Percentiles rank a stretch among this genome's conserved stretches.
phyloP scores from a whole-genome alignment of 2,888 invertebrate species.

The Tyria jacobaeae region DNA sequence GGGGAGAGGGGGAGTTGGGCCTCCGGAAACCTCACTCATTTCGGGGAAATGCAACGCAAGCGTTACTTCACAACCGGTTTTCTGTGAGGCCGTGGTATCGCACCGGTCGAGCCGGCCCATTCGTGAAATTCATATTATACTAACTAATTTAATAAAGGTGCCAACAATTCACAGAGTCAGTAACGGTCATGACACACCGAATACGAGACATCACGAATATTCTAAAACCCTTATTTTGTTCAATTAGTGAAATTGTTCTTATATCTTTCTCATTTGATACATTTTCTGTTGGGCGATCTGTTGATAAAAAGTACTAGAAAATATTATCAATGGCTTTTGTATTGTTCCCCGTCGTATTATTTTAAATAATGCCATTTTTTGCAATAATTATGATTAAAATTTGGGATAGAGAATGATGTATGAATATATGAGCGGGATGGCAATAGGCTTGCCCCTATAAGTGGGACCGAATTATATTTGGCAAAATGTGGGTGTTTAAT shows the following conservation, averaged over 20 bases:
- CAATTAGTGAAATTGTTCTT: slow-evolving; percentile 37
- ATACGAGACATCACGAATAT: slow-evolving; percentile 11
- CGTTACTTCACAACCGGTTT: no score
- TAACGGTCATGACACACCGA: slow-evolving; percentile 9
- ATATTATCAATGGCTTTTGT: neutral
- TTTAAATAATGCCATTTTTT: no score
- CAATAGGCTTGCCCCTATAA: no score
- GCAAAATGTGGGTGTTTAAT: no score
- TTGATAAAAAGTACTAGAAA: neutral
- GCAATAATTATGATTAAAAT: no score
- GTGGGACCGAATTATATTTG: no score
- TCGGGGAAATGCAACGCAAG: no score
- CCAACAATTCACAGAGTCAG: slow-evolving; percentile 15
- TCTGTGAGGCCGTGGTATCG: no score
- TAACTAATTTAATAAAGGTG: neutral
- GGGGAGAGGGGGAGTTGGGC: no score
- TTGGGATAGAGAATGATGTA: neutral
- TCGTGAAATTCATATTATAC: neutral
- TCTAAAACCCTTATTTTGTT: slow-evolving; percentile 26
- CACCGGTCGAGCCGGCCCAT: no score
- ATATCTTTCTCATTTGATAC: slow-evolving; percentile 36
- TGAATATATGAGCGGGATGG: no score
- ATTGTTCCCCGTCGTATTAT: neutral
- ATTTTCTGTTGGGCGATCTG: slow-evolving; percentile 23
- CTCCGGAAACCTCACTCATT: no score